Base-by-base conservation (phyloP, 2,113 vertebrate species). In the Mola mola region DNA sequence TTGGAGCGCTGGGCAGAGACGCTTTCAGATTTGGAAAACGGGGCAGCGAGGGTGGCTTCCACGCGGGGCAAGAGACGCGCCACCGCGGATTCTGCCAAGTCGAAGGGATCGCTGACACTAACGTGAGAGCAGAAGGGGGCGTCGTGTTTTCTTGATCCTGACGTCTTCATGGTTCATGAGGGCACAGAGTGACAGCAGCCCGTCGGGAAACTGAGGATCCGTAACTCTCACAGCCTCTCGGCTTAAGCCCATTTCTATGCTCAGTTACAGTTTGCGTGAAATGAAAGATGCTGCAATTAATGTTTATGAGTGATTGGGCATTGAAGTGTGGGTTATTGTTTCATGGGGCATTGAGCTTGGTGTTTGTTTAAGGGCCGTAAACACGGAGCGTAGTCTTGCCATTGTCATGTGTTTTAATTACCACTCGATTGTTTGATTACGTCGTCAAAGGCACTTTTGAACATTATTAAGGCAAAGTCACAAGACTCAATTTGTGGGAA, bases 211-310 rank as follows among this genome's bases (percentile, higher is more conserved):
- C 2, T 22, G 21, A 17, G 19, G 48, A 78, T 68, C 33, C 51
- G 46, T 53, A 75, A 55, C 61, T 46, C 49, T 34, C 40, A 43
- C 20, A 36, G 44, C 29, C 47, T 57, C 36, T 86, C 63, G 29
- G 77, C 64, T 58, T 66, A 61, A 86, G 73, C 61, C 79, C 21
- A 83, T 72, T 55, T 78, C 76, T 75, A 66, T 83, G 80, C 86
- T 81, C 87, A 80, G 74, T 91, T 88, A 69, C 66, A 43, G 73
- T 81, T 90, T 79, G 87, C 86, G 86, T 83, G 58, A 49, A 84
- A 84, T 58, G 60, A 75, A 85, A 79, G 81, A 86, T 65, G 82
- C 67, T 57, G 51, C 78, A 75, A 74, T 89, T 83, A 88, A 91
- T 86, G 86, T 87, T 90, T 83, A 89, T 79, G 66, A 85, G 74